A percentile compares a stretch with the other conserved stretches of the same genome.
phyloP scores from a whole-genome alignment of 2,888 invertebrate genomes.

The Leptarthrus brevirostris region DNA sequence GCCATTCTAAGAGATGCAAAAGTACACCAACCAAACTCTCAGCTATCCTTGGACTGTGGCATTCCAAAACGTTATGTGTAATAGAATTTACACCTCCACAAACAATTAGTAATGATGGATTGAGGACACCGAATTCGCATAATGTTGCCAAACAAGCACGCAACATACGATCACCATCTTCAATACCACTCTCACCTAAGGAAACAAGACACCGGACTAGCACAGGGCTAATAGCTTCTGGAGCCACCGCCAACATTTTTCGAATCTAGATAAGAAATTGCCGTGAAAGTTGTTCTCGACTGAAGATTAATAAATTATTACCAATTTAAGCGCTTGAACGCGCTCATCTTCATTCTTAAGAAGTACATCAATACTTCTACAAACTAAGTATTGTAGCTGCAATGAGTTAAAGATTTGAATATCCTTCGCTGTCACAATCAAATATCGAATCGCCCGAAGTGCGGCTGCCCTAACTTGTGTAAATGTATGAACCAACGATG shows the following conservation, averaged over 20 bases:
- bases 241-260: constrained; percentile 74
- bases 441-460: constrained; percentile 86
- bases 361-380: constrained; percentile 88
- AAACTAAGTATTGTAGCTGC: constrained; percentile 84
- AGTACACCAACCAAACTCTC: constrained; percentile 91
- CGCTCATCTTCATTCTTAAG: constrained; percentile 93
- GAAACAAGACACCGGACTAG: constrained; percentile 85
- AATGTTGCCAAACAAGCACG: constrained; percentile 87
- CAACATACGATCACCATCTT: constrained; percentile 81
- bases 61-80: constrained; percentile 84
- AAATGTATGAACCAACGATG: constrained; percentile 85
- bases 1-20: constrained; percentile 85
- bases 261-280: constrained; percentile 67
- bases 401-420: constrained; percentile 82
- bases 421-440: constrained; percentile 82
- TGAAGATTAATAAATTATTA: constrained; percentile 60
- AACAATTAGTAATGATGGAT: constrained; percentile 81
- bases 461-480: constrained; percentile 91
- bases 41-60: constrained; percentile 87
- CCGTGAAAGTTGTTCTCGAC: no score
- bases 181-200: constrained; percentile 81
- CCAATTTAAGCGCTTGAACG: constrained; percentile 89
- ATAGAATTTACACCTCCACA: constrained; percentile 87
- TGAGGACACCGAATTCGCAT: constrained; percentile 88
- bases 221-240: constrained; percentile 78